phyloP scores from a whole-genome alignment of 2,797 vertebrate species.

The Xiphorhynchus erythropygius region DNA sequence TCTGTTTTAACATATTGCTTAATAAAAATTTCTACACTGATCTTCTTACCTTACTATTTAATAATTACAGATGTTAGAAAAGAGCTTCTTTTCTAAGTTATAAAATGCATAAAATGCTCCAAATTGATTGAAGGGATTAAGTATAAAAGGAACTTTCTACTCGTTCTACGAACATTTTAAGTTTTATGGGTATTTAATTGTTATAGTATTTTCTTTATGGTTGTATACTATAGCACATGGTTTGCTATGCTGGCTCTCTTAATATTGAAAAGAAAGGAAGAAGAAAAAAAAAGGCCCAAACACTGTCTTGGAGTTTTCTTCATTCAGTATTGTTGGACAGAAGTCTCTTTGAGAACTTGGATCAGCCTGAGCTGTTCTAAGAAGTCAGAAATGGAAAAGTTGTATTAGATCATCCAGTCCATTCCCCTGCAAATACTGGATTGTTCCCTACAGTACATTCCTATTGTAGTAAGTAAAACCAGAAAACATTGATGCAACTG shows the following conservation, averaged over 20 bases:
- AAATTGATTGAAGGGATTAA: background rate
- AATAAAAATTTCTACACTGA: background rate
- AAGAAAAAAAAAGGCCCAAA: background rate
- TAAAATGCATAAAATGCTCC: background rate
- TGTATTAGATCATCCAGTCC: conserved; percentile 63
- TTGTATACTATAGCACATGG: background rate
- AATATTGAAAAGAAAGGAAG: background rate
- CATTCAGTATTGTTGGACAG: conserved; percentile 48
- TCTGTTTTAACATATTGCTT: background rate
- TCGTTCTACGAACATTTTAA: background rate
- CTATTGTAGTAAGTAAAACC: conserved; percentile 64
- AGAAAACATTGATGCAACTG: conserved; percentile 59
- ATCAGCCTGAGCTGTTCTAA: conserved; percentile 55
- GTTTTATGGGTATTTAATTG: background rate
- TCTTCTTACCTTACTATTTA: background rate
- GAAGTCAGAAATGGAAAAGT: conserved; percentile 69
- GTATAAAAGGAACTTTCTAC: background rate
- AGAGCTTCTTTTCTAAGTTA: background rate
- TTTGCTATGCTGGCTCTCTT: background rate
- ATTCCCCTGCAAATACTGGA: conserved; percentile 59
- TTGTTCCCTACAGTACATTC: conserved; percentile 61
- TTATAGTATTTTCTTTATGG: background rate
- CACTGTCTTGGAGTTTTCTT: conserved; percentile 3
- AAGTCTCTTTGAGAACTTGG: conserved; percentile 55
- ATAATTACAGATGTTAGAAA: background rate